Base-by-base conservation (phyloP, 2,113 vertebrate species). In the Calcarius ornatus region DNA sequence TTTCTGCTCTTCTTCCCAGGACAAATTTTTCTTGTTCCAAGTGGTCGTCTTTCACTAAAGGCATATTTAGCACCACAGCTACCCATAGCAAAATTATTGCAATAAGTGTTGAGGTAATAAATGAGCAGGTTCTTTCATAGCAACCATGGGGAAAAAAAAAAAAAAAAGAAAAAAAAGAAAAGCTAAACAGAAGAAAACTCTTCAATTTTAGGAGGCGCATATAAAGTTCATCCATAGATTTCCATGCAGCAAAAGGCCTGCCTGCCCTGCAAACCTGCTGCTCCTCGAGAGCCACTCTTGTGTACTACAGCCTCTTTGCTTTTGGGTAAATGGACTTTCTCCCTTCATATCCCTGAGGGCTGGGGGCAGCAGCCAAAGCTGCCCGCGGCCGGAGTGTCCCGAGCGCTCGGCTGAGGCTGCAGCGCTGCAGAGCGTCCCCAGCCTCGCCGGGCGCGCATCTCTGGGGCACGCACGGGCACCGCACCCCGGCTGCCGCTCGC, bases 401-500 rank as follows among this genome's bases (percentile, higher is more conserved):
- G 22, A 30, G 22, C 4, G 48, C 17, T 43, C 15, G 42, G 51
- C 43, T 9, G 1, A 12, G 66, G n/a, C 70, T 50, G 59, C 9
- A 3, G 33, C 2, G n/a, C 5, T 17, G 61, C 72, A 27, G 11
- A 64, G 57, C 42, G 37, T 10, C 25, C 20, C 54, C 54, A 8
- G 4, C 35, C 40, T n/a, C 38, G 12, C 40, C 7, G 11, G 5
- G 14, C 5, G 60, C 4, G 37, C 1, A 0, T 19, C 61, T 35
- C 1, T 1, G 48, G 11, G 5, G 61, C 59, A 1, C 51, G 7
- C 47, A 0, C 30, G 8, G 66, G 31, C n/a, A 71, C 81, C 35
- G 0, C 78, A 1, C 23, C 68, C 1, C 19, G 3, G 1, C 15
- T 30, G 38, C 43, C 70, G 4, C 35, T 0, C 14, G 3, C 4